A percentile compares a stretch with the other conserved stretches of the same genome.
Evolutionary conservation across 1,140 invertebrate genomes (phyloP).

Genomic region (Drosophila sturtevanti): DNA sequence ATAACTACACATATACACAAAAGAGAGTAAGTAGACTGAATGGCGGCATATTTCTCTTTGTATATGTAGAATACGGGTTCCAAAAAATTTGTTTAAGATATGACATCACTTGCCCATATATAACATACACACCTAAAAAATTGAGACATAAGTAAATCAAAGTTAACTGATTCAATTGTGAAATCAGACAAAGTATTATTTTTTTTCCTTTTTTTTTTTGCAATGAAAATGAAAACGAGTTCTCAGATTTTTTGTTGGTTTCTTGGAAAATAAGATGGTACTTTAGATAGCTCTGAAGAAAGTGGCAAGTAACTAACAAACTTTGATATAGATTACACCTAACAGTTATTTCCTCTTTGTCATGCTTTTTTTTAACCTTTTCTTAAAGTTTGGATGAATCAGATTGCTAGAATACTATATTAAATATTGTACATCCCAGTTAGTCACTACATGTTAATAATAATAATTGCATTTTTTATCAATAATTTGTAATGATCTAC

Average conservation of each 20-base stretch:
- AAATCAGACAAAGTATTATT: conserved; percentile 6
- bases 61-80: conserved; percentile 36
- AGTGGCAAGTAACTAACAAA: background rate
- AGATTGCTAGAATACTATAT: no score
- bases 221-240: background rate
- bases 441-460: no score
- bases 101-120: conserved; percentile 57
- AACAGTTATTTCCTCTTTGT: no score
- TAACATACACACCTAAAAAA: conserved; percentile 43
- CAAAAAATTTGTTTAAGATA: conserved; percentile 23
- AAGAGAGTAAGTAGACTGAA: conserved; percentile 38
- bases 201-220: background rate
- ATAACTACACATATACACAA: conserved; percentile 2
- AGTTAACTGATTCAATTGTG: conserved; percentile 44
- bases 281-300: background rate
- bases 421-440: no score
- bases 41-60: conserved; percentile 36
- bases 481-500: no score
- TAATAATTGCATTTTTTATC: no score
- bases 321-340: no score
- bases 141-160: conserved; percentile 52
- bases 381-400: no score
- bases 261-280: background rate
- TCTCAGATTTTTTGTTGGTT: background rate
- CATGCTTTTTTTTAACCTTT: no score